Conservation (phyloP, 2,888 invertebrate genomes). For the Drosophila yooni region DNA sequence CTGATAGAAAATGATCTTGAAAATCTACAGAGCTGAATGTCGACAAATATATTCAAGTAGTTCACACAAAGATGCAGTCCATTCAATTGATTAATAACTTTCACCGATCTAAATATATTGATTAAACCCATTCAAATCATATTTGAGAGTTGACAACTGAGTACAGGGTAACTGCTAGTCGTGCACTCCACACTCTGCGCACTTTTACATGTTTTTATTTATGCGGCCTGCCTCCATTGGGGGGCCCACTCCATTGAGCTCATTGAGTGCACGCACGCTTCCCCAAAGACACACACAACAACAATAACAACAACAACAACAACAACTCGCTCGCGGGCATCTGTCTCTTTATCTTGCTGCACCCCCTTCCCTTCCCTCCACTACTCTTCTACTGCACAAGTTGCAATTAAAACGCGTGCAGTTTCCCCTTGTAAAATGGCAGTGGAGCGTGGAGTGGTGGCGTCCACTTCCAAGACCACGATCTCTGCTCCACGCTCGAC, state of each 20-base stretch:
- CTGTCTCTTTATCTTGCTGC: constrained; percentile 8
- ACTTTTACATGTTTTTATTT: constrained; percentile 38
- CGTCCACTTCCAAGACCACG: constrained; percentile 35
- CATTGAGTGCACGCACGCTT: constrained; percentile 61
- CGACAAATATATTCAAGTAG: not conserved
- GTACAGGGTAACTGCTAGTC: constrained; percentile 13
- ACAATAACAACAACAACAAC: not conserved
- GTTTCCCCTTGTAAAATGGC: constrained; percentile 61
- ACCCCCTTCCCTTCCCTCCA: not conserved
- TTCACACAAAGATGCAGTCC: no score
- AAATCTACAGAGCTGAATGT: not conserved
- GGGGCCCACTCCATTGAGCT: constrained; percentile 45
- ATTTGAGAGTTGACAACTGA: not conserved
- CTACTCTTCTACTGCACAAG: constrained; percentile 3
- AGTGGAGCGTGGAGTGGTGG: constrained; percentile 54
- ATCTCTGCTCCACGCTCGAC: constrained; percentile 16
- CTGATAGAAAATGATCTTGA: not conserved
- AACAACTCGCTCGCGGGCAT: constrained; percentile 15
- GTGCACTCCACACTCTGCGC: not conserved
- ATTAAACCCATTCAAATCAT: not conserved
- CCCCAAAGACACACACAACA: constrained; percentile 22
- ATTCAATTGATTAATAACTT: not conserved
- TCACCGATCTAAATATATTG: rapidly evolving
- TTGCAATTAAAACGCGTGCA: constrained; percentile 66
- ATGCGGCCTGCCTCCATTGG: constrained; percentile 42